These are phyloP conservation scores for Pseudococcus viburni DNA, from an alignment of 2,888 invertebrate genomes.

Conservation along the genomic window DNA sequence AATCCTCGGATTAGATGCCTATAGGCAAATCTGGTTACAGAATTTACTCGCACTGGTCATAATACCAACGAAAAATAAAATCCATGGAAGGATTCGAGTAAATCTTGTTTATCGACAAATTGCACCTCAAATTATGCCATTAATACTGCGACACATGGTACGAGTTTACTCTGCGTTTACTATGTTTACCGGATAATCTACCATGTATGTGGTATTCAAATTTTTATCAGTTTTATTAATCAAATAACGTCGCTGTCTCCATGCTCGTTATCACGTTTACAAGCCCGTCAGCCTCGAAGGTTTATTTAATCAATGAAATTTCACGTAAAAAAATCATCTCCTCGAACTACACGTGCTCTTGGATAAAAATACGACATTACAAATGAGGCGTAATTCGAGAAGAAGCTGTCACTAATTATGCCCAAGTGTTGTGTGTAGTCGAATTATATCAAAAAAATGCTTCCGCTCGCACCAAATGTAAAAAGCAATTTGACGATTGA, in stretches of 20 bases:
- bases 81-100: not conserved
- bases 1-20: not conserved
- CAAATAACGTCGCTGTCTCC: slow-evolving; percentile 4
- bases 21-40: not conserved
- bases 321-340: not conserved
- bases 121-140: slow-evolving; percentile 4
- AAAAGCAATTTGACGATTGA: no score
- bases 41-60: not conserved
- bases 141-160: no score
- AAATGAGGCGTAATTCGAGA: slow-evolving; percentile 41
- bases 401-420: slow-evolving; percentile 36
- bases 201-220: not conserved
- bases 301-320: slow-evolving; percentile 33
- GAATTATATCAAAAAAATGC: no score
- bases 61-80: no score
- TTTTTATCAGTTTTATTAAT: slow-evolving; percentile 26
- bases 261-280: slow-evolving; percentile 10
- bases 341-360: not conserved
- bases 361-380: slow-evolving; percentile 7
- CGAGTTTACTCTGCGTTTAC: not conserved
- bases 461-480: no score
- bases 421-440: not conserved
- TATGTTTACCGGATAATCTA: not conserved
- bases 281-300: not conserved
- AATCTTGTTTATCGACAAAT: not conserved